Percentiles rank a stretch among this genome's conserved stretches.
phyloP scores from a whole-genome alignment of 2,888 invertebrate genomes.

The Andrena camellia region DNA sequence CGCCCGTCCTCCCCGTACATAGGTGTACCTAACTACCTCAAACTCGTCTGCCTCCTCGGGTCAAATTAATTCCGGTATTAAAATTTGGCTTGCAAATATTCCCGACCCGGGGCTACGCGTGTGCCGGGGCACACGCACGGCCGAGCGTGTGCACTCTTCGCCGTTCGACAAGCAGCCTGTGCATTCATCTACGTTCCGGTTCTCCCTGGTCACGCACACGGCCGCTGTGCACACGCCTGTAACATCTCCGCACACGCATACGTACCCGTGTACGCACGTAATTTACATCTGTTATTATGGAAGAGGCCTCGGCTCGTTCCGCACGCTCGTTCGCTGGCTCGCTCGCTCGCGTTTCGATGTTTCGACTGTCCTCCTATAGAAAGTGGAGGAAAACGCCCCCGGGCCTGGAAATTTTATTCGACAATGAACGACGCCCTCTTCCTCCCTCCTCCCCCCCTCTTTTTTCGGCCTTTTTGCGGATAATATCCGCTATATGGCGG shows the following conservation, averaged over 20 bases:
- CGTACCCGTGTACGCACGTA: slow-evolving; percentile 81
- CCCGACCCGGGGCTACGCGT: slow-evolving; percentile 81
- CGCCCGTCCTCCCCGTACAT: slow-evolving; percentile 44
- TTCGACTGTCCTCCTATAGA: slow-evolving; percentile 60
- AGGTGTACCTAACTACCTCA: slow-evolving; percentile 75
- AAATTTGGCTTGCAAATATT: slow-evolving; percentile 86
- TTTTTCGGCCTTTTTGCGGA: slow-evolving; percentile 18
- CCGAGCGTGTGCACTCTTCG: slow-evolving; percentile 58
- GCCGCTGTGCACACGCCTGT: slow-evolving; percentile 4
- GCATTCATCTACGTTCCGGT: slow-evolving; percentile 64
- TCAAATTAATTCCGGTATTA: slow-evolving; percentile 86
- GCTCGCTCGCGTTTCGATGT: slow-evolving; percentile 65
- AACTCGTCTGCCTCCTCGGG: slow-evolving; percentile 79
- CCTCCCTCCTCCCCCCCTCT: background rate
- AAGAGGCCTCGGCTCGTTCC: slow-evolving; percentile 71
- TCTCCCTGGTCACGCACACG: slow-evolving; percentile 54
- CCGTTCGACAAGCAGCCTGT: slow-evolving; percentile 56
- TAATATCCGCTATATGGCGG: slow-evolving; percentile 7
- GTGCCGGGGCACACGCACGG: slow-evolving; percentile 60
- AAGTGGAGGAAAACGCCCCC: slow-evolving; percentile 60
- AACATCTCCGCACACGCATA: slow-evolving; percentile 37
- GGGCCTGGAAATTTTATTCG: slow-evolving; percentile 45
- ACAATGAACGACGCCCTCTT: slow-evolving; percentile 36
- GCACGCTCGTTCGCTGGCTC: slow-evolving; percentile 44
- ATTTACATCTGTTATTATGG: slow-evolving; percentile 85